Evolutionary conservation across 1,140 invertebrate species (phyloP).

Genomic region (Hyphantria cunea): DNA sequence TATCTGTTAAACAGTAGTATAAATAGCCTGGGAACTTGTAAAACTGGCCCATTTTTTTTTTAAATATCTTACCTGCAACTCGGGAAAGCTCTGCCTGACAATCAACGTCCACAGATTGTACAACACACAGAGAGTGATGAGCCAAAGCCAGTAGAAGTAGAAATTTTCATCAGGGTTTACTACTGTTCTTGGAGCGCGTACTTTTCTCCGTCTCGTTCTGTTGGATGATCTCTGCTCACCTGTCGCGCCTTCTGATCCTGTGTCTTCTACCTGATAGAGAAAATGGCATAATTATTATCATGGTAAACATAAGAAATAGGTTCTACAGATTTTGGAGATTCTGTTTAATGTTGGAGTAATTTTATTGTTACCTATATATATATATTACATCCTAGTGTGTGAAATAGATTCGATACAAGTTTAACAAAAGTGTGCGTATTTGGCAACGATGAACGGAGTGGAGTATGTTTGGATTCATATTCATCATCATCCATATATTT

Average conservation of each 20-base stretch:
- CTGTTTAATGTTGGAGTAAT: too few relatives aligned
- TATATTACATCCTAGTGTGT: too few relatives aligned
- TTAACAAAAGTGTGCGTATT: too few relatives aligned
- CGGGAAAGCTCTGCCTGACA: slow-evolving; percentile 95
- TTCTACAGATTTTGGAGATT: neutral
- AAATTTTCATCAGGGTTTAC: slow-evolving; percentile 97
- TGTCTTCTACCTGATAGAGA: slow-evolving; percentile 83
- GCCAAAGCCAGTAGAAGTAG: slow-evolving; percentile 97
- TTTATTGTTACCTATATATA: too few relatives aligned
- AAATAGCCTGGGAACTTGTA: too few relatives aligned
- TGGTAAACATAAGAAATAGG: too few relatives aligned
- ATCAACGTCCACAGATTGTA: slow-evolving; percentile 98
- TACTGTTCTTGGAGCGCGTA: slow-evolving; percentile 90
- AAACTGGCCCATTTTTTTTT: too few relatives aligned
- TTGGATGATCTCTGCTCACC: slow-evolving; percentile 82
- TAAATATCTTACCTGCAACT: slow-evolving; percentile 86
- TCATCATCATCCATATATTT: too few relatives aligned
- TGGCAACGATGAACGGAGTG: too few relatives aligned
- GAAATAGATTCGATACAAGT: too few relatives aligned
- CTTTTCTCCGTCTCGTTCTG: slow-evolving; percentile 84
- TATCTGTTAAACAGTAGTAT: too few relatives aligned
- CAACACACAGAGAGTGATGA: slow-evolving; percentile 93
- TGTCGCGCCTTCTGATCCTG: slow-evolving; percentile 85
- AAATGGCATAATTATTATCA: neutral
- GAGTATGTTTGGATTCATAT: too few relatives aligned